Percentiles rank a stretch among this genome's conserved stretches.
Evolutionary conservation across 2,888 invertebrate species (phyloP).

Genomic region (Charanyca ferruginea): DNA sequence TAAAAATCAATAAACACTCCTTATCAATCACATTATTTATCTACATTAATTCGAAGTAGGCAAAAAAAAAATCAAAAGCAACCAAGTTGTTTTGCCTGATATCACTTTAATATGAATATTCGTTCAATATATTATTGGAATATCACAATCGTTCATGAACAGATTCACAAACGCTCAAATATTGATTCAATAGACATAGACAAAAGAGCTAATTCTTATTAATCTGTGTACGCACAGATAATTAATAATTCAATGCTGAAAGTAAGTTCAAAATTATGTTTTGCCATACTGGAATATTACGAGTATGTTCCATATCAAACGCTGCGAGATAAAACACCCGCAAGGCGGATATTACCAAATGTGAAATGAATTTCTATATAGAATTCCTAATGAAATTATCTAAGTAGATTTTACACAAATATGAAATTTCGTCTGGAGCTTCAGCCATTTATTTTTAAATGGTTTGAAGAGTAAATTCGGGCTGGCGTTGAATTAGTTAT

Average conservation of each 20-base stretch:
- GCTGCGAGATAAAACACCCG: neutral
- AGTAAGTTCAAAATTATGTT: constrained; percentile 9
- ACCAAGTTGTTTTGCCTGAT: too few relatives aligned
- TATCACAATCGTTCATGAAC: too few relatives aligned
- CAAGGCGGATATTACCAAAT: constrained; percentile 4
- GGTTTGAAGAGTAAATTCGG: neutral
- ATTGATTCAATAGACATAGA: constrained; percentile 3
- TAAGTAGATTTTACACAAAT: neutral
- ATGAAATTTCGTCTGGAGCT: neutral
- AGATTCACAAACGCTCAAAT: too few relatives aligned
- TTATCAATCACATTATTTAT: too few relatives aligned
- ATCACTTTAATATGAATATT: neutral
- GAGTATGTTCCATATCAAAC: neutral
- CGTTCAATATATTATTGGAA: neutral
- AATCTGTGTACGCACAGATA: neutral
- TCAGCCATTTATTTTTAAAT: neutral
- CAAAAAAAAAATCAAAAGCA: too few relatives aligned
- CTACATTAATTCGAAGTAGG: neutral
- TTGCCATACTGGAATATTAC: neutral
- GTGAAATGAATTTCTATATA: constrained; percentile 4
- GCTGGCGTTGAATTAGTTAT: neutral
- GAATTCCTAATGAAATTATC: constrained; percentile 4
- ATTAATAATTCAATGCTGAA: neutral
- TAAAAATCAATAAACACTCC: too few relatives aligned
- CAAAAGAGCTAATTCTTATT: neutral